A percentile compares a stretch with the other conserved stretches of the same genome.
Evolutionary conservation across 2,113 vertebrate species (phyloP).

Genomic region (Halcyon senegalensis): DNA sequence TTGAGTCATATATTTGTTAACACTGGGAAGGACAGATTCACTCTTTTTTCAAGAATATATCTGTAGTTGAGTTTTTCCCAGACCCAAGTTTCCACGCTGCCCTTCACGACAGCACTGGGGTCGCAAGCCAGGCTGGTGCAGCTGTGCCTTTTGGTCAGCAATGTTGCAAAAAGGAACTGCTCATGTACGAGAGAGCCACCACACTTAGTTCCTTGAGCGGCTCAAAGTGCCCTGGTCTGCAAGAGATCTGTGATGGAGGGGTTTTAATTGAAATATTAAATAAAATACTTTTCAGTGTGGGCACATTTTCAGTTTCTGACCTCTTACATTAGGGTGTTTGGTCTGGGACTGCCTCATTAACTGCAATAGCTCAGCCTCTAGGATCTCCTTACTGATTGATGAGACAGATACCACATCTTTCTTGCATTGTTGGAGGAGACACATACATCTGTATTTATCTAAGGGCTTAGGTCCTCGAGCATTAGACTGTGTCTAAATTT

Average conservation of each 20-base stretch:
- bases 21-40: background rate
- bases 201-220: background rate
- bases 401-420: constrained; percentile 6
- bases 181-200: background rate
- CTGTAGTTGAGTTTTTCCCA: background rate
- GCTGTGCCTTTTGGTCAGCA: background rate
- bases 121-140: rapidly evolving
- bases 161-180: background rate
- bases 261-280: constrained; percentile 62
- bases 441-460: background rate
- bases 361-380: constrained; percentile 55
- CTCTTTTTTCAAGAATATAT: background rate
- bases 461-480: constrained; percentile 8
- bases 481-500: constrained; percentile 10
- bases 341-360: constrained; percentile 58
- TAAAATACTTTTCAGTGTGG: constrained; percentile 7
- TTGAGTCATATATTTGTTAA: background rate
- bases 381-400: constrained; percentile 19
- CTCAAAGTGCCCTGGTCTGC: background rate
- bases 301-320: constrained; percentile 44
- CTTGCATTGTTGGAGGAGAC: constrained; percentile 46
- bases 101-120: background rate
- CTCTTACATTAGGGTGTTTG: constrained; percentile 39
- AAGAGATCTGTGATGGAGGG: background rate
- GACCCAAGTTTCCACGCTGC: background rate